Conservation (phyloP, 2,888 invertebrate species). For the Trichacis sp. region DNA sequence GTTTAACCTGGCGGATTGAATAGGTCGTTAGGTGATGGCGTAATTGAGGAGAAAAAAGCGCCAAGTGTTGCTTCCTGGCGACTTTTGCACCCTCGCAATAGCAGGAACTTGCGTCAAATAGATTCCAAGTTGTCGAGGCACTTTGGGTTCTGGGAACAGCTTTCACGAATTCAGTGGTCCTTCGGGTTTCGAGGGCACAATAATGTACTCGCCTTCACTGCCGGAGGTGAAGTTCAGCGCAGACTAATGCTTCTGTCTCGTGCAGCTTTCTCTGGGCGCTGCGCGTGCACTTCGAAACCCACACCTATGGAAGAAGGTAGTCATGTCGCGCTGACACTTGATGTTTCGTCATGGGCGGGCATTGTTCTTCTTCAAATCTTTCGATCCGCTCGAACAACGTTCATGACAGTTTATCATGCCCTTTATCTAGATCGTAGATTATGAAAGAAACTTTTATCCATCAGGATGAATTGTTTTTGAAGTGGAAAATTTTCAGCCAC, state of each 20-base stretch:
- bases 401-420: no score
- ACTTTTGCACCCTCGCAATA: neutral
- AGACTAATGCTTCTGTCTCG: conserved; percentile 27
- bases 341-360: neutral
- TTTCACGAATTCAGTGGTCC: conserved; percentile 26
- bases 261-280: conserved; percentile 23
- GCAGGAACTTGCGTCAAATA: neutral
- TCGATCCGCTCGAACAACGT: no score
- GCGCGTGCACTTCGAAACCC: conserved; percentile 34
- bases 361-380: neutral
- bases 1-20: conserved; percentile 21
- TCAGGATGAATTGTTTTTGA: no score
- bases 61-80: neutral
- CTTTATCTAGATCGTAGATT: no score
- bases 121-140: conserved; percentile 23
- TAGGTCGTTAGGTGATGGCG: conserved; percentile 31
- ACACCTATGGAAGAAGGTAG: conserved; percentile 26
- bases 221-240: conserved; percentile 28
- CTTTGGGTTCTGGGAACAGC: conserved; percentile 13
- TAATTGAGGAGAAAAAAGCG: conserved; percentile 25
- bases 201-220: conserved; percentile 19
- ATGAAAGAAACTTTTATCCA: no score
- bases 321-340: neutral
- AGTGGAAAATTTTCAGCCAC: no score
- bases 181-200: conserved; percentile 32